These are phyloP conservation scores for Philopedon plagiatum DNA, from an alignment of 2,888 invertebrate species.

Conservation along the genomic window DNA sequence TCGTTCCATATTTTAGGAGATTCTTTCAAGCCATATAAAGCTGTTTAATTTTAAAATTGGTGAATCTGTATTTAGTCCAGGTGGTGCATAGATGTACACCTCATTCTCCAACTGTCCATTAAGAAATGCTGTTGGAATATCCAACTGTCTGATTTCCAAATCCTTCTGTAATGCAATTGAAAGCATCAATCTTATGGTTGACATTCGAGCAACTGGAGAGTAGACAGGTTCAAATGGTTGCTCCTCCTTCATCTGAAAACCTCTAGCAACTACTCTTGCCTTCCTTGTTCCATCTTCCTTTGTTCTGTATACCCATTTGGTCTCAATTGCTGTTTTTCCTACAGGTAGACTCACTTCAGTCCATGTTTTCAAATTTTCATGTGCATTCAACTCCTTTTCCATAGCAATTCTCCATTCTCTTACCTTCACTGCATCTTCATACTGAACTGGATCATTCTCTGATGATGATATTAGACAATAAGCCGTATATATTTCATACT, in stretches of 20 bases:
- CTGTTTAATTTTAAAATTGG: constrained; percentile 49
- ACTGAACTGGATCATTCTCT: constrained; percentile 8
- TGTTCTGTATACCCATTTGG: constrained; percentile 42
- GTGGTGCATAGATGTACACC: constrained; percentile 47
- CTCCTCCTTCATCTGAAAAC: constrained; percentile 48
- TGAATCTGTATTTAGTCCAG: constrained; percentile 39
- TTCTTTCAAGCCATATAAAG: constrained; percentile 51
- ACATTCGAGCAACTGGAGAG: constrained; percentile 38
- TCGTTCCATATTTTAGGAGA: constrained; percentile 50
- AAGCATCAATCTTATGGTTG: constrained; percentile 36
- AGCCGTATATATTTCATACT: no score
- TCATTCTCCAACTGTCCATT: constrained; percentile 29
- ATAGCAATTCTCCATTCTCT: constrained; percentile 3
- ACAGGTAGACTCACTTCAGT: constrained; percentile 1
- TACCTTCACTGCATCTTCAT: constrained; percentile 7
- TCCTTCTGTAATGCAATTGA: constrained; percentile 25
- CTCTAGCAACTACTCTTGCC: no score
- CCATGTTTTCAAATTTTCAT: constrained; percentile 20
- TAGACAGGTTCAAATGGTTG: constrained; percentile 24
- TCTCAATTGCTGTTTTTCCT: constrained; percentile 13
- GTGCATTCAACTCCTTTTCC: constrained; percentile 9
- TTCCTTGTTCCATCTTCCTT: constrained; percentile 46
- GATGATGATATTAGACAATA: no score
- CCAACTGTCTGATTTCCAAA: constrained; percentile 43
- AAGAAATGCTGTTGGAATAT: constrained; percentile 34